Conservation (phyloP, 1,140 invertebrate genomes). For the Dermatophagoides farinae region DNA sequence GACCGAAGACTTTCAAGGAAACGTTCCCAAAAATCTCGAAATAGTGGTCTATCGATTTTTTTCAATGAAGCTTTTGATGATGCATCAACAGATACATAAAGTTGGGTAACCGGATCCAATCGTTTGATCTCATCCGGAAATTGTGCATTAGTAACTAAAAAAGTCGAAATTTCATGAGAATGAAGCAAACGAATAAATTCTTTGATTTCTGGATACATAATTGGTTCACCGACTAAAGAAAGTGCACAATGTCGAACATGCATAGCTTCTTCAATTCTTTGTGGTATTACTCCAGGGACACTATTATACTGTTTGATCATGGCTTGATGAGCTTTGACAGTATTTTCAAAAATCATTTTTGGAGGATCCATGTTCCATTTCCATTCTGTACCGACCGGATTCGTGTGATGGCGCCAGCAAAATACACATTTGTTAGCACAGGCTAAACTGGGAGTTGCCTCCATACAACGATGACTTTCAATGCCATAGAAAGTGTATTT, state of each 20-base stretch:
- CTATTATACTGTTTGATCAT: constrained; percentile 43
- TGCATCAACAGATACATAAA: constrained; percentile 44
- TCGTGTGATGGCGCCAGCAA: constrained; percentile 45
- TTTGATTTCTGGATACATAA: constrained; percentile 46
- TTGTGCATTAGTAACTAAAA: constrained; percentile 43
- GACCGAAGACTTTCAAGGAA: constrained; percentile 36
- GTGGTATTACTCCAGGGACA: constrained; percentile 37
- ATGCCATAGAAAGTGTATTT: constrained; percentile 47
- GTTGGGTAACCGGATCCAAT: constrained; percentile 37
- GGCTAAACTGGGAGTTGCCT: constrained; percentile 39
- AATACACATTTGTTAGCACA: constrained; percentile 49
- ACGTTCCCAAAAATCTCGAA: constrained; percentile 40
- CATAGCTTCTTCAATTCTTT: constrained; percentile 34
- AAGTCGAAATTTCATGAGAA: constrained; percentile 34
- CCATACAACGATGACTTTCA: constrained; percentile 41
- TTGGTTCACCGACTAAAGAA: constrained; percentile 43
- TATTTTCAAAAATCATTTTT: constrained; percentile 33
- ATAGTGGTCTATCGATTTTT: constrained; percentile 41
- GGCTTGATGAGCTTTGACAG: constrained; percentile 34
- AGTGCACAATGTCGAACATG: constrained; percentile 36
- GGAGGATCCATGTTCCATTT: constrained; percentile 41
- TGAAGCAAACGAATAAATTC: constrained; percentile 35
- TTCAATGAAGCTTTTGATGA: constrained; percentile 40
- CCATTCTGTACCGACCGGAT: constrained; percentile 47
- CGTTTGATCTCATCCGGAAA: constrained; percentile 39